A percentile compares a stretch with the other conserved stretches of the same genome.
Conservation (phyloP, 2,113 vertebrate species). For the Phaethon lepturus region DNA sequence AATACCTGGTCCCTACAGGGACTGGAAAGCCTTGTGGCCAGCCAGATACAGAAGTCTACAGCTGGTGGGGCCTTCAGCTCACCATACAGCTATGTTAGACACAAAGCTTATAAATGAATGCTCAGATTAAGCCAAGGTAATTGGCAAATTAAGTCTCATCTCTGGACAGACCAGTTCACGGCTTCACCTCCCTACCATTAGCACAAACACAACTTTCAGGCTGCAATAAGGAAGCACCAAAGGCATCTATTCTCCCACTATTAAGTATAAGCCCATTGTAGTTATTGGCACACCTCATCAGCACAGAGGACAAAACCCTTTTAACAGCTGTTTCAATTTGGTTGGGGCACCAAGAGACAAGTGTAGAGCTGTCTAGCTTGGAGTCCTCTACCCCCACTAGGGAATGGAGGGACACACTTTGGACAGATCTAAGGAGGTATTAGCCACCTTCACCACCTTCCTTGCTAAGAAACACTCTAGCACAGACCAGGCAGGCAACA, state of each 20-base stretch:
- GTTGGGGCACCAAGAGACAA: not conserved
- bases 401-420: not conserved
- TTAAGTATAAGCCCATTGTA: not conserved
- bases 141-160: not conserved
- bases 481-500: not conserved
- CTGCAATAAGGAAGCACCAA: not conserved
- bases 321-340: not conserved
- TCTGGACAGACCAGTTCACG: not conserved
- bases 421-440: not conserved
- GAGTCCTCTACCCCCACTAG: not conserved
- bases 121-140: not conserved
- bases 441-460: not conserved
- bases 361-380: not conserved
- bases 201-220: not conserved
- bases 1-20: not conserved
- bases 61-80: no score
- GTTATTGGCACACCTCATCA: fast-evolving
- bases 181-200: not conserved
- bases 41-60: not conserved
- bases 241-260: not conserved
- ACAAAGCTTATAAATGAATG: not conserved
- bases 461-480: not conserved
- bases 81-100: no score
- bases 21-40: not conserved
- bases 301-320: not conserved